Base-by-base conservation (phyloP, 2,113 vertebrate genomes). In the Ptilonorhynchus violaceus region DNA sequence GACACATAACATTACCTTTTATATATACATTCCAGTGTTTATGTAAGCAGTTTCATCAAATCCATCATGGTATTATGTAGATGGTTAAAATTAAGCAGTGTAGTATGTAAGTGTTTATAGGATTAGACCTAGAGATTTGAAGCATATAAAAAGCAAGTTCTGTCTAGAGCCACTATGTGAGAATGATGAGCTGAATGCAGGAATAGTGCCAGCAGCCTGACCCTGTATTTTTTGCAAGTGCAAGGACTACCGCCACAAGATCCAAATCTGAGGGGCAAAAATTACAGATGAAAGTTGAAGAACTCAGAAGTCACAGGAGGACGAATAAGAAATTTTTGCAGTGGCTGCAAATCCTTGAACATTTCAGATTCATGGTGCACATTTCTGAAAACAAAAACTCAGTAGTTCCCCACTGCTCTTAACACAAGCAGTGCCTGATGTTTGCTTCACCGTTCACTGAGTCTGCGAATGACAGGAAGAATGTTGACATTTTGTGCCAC, bases 401-500 rank as follows among this genome's bases (percentile, higher is more conserved):
- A 21, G 3, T 75, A 88, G 93, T 47, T 97, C 28, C 93, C 80
- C 63, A 79, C 76, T 84, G 81, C 87, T 97, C 72, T 79, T 50
- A 52, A 35, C 8, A 15, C 68, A 67, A 79, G 91, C 79, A 30
- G 35, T 35, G 89, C 75, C 94, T 91, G 78, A 69, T 96, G 89
- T 83, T 96, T 95, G 69, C 89, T 96, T 96, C 96, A 96, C 94
- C 0, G 22, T 79, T 97, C 92, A 90, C 68, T 68, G 92, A 89
- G 64, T 9, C 76, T 69, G 55, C 46, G 62, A 97, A 52, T 95
- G 97, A 97, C 96, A 94, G 94, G 87, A 93, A 89, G 78, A 87
- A 91, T 95, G 96, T 77, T 97, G 97, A 97, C 93, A 93, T 94
- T 92, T 96, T 93, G 81, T 97, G 94, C 94, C 94, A 96, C 92